Evolutionary conservation across 2,888 invertebrate genomes (phyloP).

Genomic region (Didymodactylos carnosus): DNA sequence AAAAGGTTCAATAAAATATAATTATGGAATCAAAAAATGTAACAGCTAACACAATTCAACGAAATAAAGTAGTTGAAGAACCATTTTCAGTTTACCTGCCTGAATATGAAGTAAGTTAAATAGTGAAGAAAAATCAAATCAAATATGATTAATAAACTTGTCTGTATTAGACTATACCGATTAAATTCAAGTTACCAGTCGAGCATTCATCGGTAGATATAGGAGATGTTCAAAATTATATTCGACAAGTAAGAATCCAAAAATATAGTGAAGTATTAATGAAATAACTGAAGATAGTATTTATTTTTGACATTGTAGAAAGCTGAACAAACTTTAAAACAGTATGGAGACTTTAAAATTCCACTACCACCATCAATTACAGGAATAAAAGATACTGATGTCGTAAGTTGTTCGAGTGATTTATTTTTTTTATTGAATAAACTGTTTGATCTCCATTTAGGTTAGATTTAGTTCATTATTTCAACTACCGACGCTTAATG

Average conservation of each 20-base stretch:
- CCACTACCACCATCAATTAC: not conserved
- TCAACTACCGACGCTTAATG: slow-evolving; percentile 75
- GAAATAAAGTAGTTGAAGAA: too few species aligned
- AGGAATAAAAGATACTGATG: not conserved
- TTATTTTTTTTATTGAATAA: not conserved
- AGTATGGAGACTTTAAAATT: not conserved
- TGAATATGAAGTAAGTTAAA: not conserved
- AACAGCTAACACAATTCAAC: too few species aligned
- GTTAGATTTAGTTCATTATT: slow-evolving; percentile 40
- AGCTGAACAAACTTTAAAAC: not conserved
- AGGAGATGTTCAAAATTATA: not conserved
- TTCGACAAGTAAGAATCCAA: not conserved
- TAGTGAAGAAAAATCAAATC: not conserved
- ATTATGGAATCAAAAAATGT: too few species aligned
- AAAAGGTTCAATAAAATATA: too few species aligned
- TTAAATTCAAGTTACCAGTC: not conserved
- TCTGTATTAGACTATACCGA: not conserved
- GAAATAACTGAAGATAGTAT: too few species aligned
- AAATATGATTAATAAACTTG: not conserved
- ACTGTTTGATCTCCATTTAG: not conserved
- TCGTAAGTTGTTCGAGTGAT: not conserved
- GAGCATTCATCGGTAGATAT: not conserved
- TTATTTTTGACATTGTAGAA: not conserved
- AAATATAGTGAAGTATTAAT: not conserved
- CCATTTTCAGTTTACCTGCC: not conserved